Evolutionary conservation across 2,797 vertebrate species (phyloP).

Genomic region (Pteronotus mesoamericanus): DNA sequence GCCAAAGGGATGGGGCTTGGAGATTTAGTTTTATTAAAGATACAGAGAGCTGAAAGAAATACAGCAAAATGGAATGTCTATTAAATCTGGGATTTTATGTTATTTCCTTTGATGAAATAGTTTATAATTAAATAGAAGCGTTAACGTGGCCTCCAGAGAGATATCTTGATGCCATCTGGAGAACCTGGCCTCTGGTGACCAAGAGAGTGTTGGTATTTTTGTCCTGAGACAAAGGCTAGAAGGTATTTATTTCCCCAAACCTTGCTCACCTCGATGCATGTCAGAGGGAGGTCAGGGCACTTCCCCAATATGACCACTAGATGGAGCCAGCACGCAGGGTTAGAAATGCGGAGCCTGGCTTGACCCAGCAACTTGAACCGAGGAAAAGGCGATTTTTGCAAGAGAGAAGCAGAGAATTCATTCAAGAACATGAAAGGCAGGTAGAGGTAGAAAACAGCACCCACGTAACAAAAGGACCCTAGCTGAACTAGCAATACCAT

Average conservation of each 20-base stretch:
- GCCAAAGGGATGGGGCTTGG: background rate
- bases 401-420: background rate
- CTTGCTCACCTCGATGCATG: accelerated
- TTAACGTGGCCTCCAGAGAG: background rate
- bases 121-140: background rate
- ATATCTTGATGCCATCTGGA: background rate
- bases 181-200: background rate
- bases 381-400: background rate
- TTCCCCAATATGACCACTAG: background rate
- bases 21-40: background rate
- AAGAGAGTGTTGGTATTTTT: background rate
- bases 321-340: background rate
- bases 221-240: accelerated
- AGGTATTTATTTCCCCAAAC: background rate
- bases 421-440: background rate
- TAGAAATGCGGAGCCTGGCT: background rate
- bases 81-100: background rate
- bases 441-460: background rate
- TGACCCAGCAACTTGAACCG: too few species aligned
- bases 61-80: background rate
- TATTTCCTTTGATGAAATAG: background rate
- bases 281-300: background rate
- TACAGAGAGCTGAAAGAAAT: background rate
- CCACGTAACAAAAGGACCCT: background rate
- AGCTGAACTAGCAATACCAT: background rate